phyloP scores from a whole-genome alignment of 2,113 vertebrate genomes.

The Electrona antarctica region DNA sequence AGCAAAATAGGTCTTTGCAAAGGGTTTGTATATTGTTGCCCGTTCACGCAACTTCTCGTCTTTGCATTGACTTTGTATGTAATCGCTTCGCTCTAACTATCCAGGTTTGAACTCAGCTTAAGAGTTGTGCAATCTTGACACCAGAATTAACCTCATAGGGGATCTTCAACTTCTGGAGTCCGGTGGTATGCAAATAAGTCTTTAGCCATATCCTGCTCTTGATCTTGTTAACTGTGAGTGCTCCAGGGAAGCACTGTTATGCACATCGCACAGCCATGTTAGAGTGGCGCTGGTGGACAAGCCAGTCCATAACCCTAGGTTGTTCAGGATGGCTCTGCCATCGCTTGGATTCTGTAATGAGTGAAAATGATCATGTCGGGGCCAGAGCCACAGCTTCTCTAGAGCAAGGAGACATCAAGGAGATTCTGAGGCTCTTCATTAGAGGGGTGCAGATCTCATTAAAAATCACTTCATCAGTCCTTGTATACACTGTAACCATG shows the following conservation, averaged over 20 bases:
- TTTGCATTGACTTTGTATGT: no score
- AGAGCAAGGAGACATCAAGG: conserved; percentile 73
- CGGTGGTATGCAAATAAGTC: no score
- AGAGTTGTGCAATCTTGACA: background rate
- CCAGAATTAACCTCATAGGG: background rate
- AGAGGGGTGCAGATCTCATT: conserved; percentile 60
- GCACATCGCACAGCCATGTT: conserved; percentile 40
- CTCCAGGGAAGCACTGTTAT: conserved; percentile 43
- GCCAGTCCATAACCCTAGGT: conserved; percentile 31
- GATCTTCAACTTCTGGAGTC: no score
- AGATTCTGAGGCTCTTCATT: conserved; percentile 70
- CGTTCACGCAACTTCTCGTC: no score
- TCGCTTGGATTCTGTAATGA: conserved; percentile 53
- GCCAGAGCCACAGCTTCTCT: conserved; percentile 44
- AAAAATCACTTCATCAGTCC: conserved; percentile 54
- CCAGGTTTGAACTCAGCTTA: no score
- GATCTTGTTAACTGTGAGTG: conserved; percentile 32
- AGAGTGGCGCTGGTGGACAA: conserved; percentile 34
- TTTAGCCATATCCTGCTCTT: background rate
- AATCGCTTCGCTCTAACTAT: no score
- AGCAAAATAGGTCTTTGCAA: no score
- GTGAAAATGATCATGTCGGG: conserved; percentile 41
- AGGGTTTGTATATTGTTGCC: no score
- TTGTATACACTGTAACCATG: conserved; percentile 28
- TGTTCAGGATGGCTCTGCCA: conserved; percentile 39